Base-by-base conservation (phyloP, 2,113 vertebrate species). In the Eolophus roseicapilla region DNA sequence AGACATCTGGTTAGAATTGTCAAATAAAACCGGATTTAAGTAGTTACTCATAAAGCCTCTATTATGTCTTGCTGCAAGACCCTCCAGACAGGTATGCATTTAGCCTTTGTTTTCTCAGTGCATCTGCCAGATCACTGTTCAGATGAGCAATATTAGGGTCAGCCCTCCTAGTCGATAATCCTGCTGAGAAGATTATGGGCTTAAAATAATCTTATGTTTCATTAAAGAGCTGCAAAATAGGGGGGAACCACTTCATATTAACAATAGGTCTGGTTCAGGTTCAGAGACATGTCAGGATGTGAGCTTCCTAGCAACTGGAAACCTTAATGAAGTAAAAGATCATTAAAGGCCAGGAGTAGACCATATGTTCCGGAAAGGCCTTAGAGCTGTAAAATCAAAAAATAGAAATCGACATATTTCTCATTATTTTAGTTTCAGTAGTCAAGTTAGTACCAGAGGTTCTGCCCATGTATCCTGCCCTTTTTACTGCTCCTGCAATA, bases 141-240 rank as follows among this genome's bases (percentile, higher is more conserved):
- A 96, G 95, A 90, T 94, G 92, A 97, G 92, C 90, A 92, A 97
- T 95, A 83, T 90, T 96, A 81, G 90, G 89, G 94, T 97, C 90
- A 97, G 70, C 79, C 88, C 75, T 91, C 69, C 79, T 92, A 90
- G 79, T 95, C 11, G 5, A 35, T 95, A 96, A 95, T 96, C 88
- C 95, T 94, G 41, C 85, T 97, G 90, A 95, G 93, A 96, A 93
- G 93, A 92, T 97, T 96, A 96, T 82, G 82, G 92, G 95, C 63
- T 97, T 92, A 83, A 86, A 78, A 87, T 97, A 96, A 97, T 96
- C 96, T 95, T 97, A 86, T 71, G 92, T 94, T 96, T 93, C 94
- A 87, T 92, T 97, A 87, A 92, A 96, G 90, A 92, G 59, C 70
- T 92, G 79, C 74, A 95, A 73, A 96, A 80, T 95, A 92, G 65